A percentile compares a stretch with the other conserved stretches of the same genome.
phyloP scores from a whole-genome alignment of 2,113 vertebrate species.

The Dermatemys mawii region DNA sequence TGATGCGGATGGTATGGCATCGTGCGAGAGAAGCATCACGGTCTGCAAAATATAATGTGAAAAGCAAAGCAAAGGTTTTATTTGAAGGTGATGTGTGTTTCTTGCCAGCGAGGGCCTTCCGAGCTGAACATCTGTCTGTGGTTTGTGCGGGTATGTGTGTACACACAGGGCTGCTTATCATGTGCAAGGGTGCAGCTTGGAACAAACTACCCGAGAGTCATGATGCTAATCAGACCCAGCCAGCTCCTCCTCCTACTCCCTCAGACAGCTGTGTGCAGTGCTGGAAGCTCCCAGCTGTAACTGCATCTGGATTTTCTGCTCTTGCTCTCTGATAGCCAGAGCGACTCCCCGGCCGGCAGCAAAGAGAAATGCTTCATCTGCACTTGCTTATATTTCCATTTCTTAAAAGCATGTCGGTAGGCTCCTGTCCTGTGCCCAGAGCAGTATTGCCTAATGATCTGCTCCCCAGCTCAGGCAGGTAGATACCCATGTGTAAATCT shows the following conservation, averaged over 20 bases:
- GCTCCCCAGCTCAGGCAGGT: not conserved
- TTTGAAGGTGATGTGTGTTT: not conserved
- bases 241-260: not conserved
- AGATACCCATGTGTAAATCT: not conserved
- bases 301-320: not conserved
- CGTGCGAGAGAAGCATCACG: not conserved
- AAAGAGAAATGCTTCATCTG: not conserved
- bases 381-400: not conserved
- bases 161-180: not conserved
- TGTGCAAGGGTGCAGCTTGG: not conserved
- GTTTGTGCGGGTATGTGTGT: not conserved
- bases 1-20: not conserved
- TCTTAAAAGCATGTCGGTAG: not conserved
- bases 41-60: not conserved
- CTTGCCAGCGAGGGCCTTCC: not conserved
- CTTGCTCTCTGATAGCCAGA: not conserved
- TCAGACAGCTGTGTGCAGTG: not conserved
- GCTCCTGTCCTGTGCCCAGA: not conserved
- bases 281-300: not conserved
- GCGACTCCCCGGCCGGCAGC: not conserved
- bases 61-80: not conserved
- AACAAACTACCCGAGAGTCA: not conserved
- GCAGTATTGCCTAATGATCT: not conserved
- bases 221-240: not conserved
- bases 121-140: not conserved